phyloP scores from a whole-genome alignment of 1,140 invertebrate genomes.

The Triops cancriformis region DNA sequence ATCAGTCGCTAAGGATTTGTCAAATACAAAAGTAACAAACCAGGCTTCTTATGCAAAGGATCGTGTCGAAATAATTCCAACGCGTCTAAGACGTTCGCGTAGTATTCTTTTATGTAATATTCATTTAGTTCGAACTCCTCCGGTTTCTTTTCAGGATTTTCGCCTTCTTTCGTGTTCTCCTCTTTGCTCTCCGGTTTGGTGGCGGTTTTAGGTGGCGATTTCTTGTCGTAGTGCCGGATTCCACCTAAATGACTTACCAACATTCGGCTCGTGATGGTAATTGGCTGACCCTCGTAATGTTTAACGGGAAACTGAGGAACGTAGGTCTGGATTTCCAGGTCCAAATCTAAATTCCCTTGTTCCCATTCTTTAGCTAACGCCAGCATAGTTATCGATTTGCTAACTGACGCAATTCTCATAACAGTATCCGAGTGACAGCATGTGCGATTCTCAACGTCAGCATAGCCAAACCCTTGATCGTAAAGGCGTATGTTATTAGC shows the following conservation, averaged over 20 bases:
- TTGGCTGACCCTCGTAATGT: not conserved
- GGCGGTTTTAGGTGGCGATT: conserved; percentile 22
- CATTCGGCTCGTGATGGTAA: conserved; percentile 41
- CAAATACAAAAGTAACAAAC: conserved; percentile 35
- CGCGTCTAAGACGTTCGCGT: conserved; percentile 41
- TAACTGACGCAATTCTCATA: conserved; percentile 56
- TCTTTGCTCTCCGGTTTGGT: conserved; percentile 22
- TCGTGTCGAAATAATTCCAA: conserved; percentile 53
- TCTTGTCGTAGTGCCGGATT: conserved; percentile 48
- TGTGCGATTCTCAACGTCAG: conserved; percentile 51
- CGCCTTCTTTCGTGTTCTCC: conserved; percentile 26
- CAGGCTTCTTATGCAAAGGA: conserved; percentile 48
- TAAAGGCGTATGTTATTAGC: conserved; percentile 6
- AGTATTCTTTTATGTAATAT: conserved; percentile 42
- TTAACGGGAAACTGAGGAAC: not conserved
- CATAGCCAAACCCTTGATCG: conserved; percentile 48
- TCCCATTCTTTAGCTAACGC: conserved; percentile 44
- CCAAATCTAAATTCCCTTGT: conserved; percentile 36
- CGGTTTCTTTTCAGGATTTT: conserved; percentile 28
- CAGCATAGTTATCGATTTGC: conserved; percentile 51
- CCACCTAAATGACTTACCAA: conserved; percentile 47
- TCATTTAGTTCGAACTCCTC: conserved; percentile 35
- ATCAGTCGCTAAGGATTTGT: conserved; percentile 34
- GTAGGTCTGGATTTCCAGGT: not conserved
- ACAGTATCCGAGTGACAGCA: conserved; percentile 45